These are phyloP conservation scores for Micronycteris hirsuta DNA, from an alignment of 2,113 vertebrate genomes.

Conservation along the genomic window DNA sequence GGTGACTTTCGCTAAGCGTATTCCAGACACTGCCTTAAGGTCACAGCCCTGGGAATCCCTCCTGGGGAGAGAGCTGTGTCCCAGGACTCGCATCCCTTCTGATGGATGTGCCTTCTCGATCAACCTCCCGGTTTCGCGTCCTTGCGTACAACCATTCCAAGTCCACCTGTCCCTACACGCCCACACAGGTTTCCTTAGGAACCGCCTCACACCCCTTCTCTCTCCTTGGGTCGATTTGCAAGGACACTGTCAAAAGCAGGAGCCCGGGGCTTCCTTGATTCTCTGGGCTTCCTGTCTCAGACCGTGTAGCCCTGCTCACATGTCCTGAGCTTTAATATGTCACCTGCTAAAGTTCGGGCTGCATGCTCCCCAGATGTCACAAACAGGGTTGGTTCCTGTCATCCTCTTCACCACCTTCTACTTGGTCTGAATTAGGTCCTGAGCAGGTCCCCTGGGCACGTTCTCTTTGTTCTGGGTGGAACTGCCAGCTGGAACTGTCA, in stretches of 20 bases:
- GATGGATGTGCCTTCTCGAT: not conserved
- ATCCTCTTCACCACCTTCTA: not conserved
- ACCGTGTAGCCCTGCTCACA: not conserved
- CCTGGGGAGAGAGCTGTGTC: fast-evolving
- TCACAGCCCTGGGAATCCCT: not conserved
- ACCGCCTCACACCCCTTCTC: not conserved
- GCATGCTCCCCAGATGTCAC: not conserved
- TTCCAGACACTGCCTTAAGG: not conserved
- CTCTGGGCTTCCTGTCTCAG: not conserved
- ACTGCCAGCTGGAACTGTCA: not conserved
- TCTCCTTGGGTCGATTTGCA: not conserved
- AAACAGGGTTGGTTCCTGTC: not conserved
- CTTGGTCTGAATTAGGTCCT: not conserved
- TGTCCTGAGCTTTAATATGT: not conserved
- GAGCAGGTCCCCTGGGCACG: fast-evolving
- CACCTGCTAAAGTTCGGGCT: not conserved
- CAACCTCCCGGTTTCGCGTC: not conserved
- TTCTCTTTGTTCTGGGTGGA: not conserved
- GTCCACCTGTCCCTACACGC: not conserved
- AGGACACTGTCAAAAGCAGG: not conserved
- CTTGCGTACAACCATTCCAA: not conserved
- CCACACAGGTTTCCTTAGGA: not conserved
- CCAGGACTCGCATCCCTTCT: not conserved
- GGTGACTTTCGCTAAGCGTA: not conserved
- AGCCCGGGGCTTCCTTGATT: fast-evolving